A percentile compares a stretch with the other conserved stretches of the same genome.
Conservation (phyloP, 2,797 vertebrate species). For the Dipus sagitta region DNA sequence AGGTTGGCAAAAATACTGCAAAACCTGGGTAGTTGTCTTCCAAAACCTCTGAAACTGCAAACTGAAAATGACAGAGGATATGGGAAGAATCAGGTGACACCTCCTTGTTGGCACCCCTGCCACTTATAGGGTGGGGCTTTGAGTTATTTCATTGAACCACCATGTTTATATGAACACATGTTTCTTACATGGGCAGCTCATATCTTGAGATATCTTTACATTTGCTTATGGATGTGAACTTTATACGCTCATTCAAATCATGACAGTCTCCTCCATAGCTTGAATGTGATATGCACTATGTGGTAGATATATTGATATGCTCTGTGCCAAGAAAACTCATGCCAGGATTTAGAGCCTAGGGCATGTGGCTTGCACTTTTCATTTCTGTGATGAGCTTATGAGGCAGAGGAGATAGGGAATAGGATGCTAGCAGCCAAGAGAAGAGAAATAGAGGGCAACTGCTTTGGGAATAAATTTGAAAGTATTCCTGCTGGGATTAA, state of each 20-base stretch:
- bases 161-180: background rate
- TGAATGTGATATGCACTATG: background rate
- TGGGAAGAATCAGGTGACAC: background rate
- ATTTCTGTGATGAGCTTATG: constrained; percentile 39
- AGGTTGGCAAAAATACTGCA: background rate
- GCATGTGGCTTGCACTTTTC: background rate
- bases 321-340: background rate
- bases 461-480: constrained; percentile 60
- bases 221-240: constrained; percentile 4
- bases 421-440: background rate
- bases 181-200: background rate
- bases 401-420: background rate
- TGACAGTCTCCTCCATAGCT: background rate
- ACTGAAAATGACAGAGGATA: background rate
- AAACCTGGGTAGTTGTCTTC: background rate
- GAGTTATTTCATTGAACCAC: background rate
- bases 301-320: background rate
- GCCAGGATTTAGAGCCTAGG: background rate
- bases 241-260: background rate
- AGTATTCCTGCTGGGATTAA: constrained; percentile 60
- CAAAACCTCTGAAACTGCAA: background rate
- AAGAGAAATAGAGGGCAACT: constrained; percentile 26
- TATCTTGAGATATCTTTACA: background rate
- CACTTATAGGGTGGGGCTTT: background rate
- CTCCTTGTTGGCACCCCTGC: background rate